Evolutionary conservation across 2,113 vertebrate genomes (phyloP), one percentile per base, ranked within the genome.

Genomic region (Centropus bengalensis): DNA sequence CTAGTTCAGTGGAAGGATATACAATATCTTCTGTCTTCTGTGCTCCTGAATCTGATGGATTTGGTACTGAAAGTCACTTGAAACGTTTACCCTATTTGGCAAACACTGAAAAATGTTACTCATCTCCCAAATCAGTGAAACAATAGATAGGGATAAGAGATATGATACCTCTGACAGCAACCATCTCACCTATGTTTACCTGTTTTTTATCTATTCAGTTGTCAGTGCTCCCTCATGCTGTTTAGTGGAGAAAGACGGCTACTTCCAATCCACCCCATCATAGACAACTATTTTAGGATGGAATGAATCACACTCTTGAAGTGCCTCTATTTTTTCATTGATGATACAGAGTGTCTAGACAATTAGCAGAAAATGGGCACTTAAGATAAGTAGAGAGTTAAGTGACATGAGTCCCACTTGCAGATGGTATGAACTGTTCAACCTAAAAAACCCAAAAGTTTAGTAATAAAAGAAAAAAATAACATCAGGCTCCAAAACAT

Each of bases 221-320:
- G 8, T 62, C 82, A 82, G 27, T 9, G 27, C 44, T 76, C 54
- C 44, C 54, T 49, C 40, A 82, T 69, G 40, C 54, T 88, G 1
- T 49, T 69, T 44, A 63, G 27, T 80, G 45, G 40, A 89, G 36
- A 73, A 82, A 89, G 9, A 60, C 13, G 91, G 55, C 51, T 86
- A 23, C 26, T 80, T 58, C 51, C 40, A 91, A 33, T 21, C 63
- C 47, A 91, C 42, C 58, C 49, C 85, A 73, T 5, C 1, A 88
- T 69, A 94, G 63, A 36, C 20, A 64, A 20, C 85, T 95, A 62
- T 91, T 94, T 91, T 69, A 64, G 70, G 88, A 80, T 19, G 24
- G n/a, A 36, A 77, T 89, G 86, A 89, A 93, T 94, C 95, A 94
- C 24, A 9, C 27, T 42, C n/a, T 36, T 73, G 55, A 95, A 91